Evolutionary conservation across 2,797 vertebrate species (phyloP).

Genomic region (Clarias platycephalus): DNA sequence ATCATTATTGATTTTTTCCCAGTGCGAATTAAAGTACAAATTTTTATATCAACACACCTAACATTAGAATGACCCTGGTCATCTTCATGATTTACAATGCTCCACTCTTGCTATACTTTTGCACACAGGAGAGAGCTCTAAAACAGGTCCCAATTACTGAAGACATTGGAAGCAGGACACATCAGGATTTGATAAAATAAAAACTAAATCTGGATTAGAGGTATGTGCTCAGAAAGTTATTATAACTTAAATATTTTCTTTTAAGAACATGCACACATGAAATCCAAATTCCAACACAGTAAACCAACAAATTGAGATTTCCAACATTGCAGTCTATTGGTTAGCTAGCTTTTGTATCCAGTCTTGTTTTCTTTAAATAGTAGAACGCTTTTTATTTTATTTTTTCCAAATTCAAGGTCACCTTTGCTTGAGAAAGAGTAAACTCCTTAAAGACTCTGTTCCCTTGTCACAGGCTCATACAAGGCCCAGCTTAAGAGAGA

Average conservation of each 20-base stretch:
- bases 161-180: background rate
- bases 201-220: background rate
- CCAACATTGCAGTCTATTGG: background rate
- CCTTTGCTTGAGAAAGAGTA: conserved; percentile 21
- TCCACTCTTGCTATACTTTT: background rate
- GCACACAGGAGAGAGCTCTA: background rate
- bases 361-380: background rate
- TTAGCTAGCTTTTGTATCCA: background rate
- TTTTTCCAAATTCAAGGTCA: conserved; percentile 44
- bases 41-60: background rate
- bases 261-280: background rate
- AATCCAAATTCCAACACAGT: background rate
- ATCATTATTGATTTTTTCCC: background rate
- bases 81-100: background rate
- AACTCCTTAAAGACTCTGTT: conserved; percentile 51
- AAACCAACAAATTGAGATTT: background rate
- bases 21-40: background rate
- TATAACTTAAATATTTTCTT: background rate
- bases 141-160: background rate
- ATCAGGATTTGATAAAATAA: background rate
- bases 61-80: background rate
- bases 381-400: no score
- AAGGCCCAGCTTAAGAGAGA: background rate
- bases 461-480: conserved; percentile 1
- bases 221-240: background rate